Conservation (phyloP, 2,797 vertebrate genomes). For the Allenopithecus nigroviridis region DNA sequence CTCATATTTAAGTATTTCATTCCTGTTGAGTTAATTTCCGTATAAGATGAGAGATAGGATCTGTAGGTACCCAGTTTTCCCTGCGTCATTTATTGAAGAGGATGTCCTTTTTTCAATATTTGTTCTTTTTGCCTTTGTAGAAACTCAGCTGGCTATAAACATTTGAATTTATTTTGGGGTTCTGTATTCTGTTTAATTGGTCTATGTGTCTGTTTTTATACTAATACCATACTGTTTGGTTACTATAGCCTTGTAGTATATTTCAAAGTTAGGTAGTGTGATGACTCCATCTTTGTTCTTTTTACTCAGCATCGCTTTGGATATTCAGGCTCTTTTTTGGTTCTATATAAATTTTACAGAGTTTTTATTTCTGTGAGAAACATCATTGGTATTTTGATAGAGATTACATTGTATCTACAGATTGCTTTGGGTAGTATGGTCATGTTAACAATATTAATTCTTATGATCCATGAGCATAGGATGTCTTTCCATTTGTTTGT, state of each 20-base stretch:
- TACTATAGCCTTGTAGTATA: background rate
- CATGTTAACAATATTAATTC: background rate
- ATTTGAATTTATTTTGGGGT: background rate
- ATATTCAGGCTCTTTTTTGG: background rate
- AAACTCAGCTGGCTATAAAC: background rate
- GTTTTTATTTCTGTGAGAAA: no score
- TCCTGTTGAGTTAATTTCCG: background rate
- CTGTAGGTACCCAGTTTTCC: background rate
- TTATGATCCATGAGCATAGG: background rate
- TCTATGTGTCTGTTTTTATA: background rate
- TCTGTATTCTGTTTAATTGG: background rate
- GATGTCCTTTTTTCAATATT: background rate
- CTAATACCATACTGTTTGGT: background rate
- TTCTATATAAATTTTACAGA: background rate
- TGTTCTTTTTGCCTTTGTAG: background rate
- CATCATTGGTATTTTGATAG: background rate
- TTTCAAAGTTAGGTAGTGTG: background rate
- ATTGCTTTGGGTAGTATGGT: background rate
- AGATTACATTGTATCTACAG: background rate
- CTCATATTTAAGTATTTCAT: background rate
- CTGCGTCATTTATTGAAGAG: background rate
- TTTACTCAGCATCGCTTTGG: background rate
- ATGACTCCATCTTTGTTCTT: background rate
- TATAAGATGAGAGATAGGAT: background rate
- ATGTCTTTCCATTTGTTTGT: background rate